Percentiles rank a stretch among this genome's conserved stretches.
Evolutionary conservation across 2,888 invertebrate genomes (phyloP).

Genomic region (Pristionchus fissidentatus): DNA sequence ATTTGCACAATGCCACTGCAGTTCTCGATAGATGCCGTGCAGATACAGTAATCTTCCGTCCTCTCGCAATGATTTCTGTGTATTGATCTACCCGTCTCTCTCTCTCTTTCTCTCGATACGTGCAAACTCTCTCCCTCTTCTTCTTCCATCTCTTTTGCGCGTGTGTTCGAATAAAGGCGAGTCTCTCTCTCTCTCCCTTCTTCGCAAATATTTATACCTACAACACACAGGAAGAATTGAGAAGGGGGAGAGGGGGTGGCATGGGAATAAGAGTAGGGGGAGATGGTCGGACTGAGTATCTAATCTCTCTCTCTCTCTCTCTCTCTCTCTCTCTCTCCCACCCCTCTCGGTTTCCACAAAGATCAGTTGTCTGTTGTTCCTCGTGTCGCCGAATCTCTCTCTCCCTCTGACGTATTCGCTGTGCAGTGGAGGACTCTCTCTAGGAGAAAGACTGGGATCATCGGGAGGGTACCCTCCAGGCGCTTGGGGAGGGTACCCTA

Average conservation of each 20-base stretch:
- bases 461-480: too few species aligned
- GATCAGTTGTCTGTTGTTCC: constrained; percentile 22
- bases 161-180: constrained; percentile 34
- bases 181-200: constrained; percentile 9
- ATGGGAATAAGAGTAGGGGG: constrained; percentile 8
- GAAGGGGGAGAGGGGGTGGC: constrained; percentile 3
- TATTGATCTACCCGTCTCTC: not conserved
- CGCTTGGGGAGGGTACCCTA: too few species aligned
- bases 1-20: too few species aligned
- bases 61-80: not conserved
- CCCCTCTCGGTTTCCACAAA: not conserved
- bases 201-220: constrained; percentile 39
- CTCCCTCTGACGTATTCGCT: constrained; percentile 8
- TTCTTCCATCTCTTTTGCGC: not conserved
- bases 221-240: constrained; percentile 34
- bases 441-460: not conserved
- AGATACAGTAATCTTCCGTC: too few species aligned
- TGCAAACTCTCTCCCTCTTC: not conserved
- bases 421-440: not conserved
- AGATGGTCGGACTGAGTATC: not conserved
- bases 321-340: too few species aligned
- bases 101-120: not conserved
- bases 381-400: too few species aligned
- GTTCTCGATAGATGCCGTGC: not conserved
- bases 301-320: too few species aligned